Conservation (phyloP, 2,797 vertebrate species). For the Prunella strophiata region DNA sequence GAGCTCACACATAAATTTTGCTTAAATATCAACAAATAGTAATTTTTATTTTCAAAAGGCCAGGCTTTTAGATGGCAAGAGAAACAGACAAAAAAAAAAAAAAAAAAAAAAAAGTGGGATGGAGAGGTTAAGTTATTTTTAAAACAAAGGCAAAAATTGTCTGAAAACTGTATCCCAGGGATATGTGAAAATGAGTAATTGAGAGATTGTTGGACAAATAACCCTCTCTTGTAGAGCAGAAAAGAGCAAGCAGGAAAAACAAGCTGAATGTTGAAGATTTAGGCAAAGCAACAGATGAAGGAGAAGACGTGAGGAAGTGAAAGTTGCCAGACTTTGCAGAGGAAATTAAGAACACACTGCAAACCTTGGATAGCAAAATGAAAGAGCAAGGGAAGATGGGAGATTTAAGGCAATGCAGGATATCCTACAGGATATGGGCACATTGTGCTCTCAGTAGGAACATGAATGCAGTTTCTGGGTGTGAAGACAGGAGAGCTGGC, state of each 20-base stretch:
- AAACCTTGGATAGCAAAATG: neutral
- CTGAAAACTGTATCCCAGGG: neutral
- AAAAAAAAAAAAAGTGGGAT: neutral
- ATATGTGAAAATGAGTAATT: neutral
- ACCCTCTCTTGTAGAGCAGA: neutral
- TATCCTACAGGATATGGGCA: neutral
- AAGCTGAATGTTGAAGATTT: neutral
- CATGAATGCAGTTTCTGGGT: neutral
- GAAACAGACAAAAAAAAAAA: neutral
- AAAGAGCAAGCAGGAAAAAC: neutral
- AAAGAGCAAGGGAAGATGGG: neutral
- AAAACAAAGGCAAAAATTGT: neutral
- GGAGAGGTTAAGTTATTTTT: neutral
- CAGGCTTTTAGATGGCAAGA: neutral
- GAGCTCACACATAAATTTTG: neutral
- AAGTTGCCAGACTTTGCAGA: neutral
- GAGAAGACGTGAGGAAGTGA: neutral
- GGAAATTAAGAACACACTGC: neutral
- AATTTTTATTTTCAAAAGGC: neutral
- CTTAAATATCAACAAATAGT: neutral
- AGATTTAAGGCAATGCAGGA: neutral
- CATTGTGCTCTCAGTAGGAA: neutral
- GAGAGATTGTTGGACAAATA: neutral
- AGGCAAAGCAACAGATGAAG: neutral
- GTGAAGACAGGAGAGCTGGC: neutral